Percentiles rank a stretch among this genome's conserved stretches.
phyloP scores from a whole-genome alignment of 1,140 invertebrate species.

The Plutomurus gul region DNA sequence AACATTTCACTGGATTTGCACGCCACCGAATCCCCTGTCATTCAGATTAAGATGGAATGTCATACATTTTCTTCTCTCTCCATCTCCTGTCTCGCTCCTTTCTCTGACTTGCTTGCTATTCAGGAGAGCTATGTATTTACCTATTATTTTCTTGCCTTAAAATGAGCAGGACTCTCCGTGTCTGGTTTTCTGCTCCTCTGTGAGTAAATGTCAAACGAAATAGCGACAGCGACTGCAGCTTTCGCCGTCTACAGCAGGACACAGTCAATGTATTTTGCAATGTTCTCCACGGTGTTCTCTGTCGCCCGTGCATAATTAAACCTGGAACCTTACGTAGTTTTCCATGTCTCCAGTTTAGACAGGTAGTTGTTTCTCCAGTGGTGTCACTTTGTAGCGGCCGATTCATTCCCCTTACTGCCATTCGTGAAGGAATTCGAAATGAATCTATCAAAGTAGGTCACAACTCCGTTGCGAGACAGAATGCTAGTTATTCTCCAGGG shows the following conservation, averaged over 20 bases:
- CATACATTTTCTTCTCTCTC: not conserved
- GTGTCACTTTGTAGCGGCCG: not conserved
- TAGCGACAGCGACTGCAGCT: too few species aligned
- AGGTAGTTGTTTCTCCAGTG: not conserved
- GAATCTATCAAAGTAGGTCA: slow-evolving; percentile 9
- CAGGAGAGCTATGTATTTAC: not conserved
- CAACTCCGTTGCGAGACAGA: not conserved
- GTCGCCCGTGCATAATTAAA: not conserved
- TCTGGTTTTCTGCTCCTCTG: too few species aligned
- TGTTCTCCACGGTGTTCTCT: not conserved
- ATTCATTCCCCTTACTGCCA: not conserved
- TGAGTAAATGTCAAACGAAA: too few species aligned
- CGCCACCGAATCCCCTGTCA: slow-evolving; percentile 3
- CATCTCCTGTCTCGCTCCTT: not conserved
- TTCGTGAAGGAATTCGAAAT: slow-evolving; percentile 2
- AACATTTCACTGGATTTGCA: not conserved
- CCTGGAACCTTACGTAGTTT: not conserved
- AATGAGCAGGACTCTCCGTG: too few species aligned
- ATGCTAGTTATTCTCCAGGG: too few species aligned
- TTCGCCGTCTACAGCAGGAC: not conserved
- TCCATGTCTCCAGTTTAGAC: slow-evolving; percentile 8
- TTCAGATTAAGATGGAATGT: slow-evolving; percentile 4
- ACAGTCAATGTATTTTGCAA: not conserved
- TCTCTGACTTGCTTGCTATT: not conserved
- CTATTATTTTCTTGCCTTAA: too few species aligned